Base-by-base conservation (phyloP, 2,888 invertebrate species). In the Cryptus viduatorius region DNA sequence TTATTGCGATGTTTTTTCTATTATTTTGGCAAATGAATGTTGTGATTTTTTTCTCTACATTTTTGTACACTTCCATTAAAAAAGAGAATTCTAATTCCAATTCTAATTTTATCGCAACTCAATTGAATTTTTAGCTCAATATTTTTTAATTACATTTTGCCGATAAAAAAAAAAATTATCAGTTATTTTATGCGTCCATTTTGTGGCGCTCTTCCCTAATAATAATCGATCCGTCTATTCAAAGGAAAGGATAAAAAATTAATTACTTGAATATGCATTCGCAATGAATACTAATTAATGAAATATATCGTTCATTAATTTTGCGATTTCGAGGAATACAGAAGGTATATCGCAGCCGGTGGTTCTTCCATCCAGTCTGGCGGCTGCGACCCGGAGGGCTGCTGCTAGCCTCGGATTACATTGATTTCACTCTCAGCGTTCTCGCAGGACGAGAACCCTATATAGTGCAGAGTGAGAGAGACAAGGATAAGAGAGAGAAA, bases 331-430 rank as follows among this genome's bases (percentile, higher is more conserved):
- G 19, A 14, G 44, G 19, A 65, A n/a, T 3, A 65, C 7, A 48
- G 77, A 56, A 72, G 31, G 44, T 84, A 65, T 79, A 65, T 79
- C 59, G 19, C 56, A 65, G 59, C 59, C 50, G 68, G 44, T 65
- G 31, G 12, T 50, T 73, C 56, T 77, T 53, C 19, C 76, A 46
- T 46, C 71, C 59, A 37, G 37, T 48, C 61, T 77, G 65, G 67
- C 61, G 24, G 31, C 56, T 64, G 50, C 50, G 16, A 71, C 71
- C 46, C 59, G 56, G 31, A 69, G 71, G 64, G 48, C 64, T 56
- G 73, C 65, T 79, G 79, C 82, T 72, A 82, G 79, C 84, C 84
- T 79, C 71, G 71, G 71, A 72, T 67, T 82, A 82, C 79, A 84
- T 84, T 84, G 79, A 84, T 84, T 84, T 79, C 82, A 69, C 69